Percentiles rank a stretch among this genome's conserved stretches.
These are phyloP conservation scores for Monoplex corrugatus DNA, from an alignment of 2,888 invertebrate genomes.

Conservation along the genomic window DNA sequence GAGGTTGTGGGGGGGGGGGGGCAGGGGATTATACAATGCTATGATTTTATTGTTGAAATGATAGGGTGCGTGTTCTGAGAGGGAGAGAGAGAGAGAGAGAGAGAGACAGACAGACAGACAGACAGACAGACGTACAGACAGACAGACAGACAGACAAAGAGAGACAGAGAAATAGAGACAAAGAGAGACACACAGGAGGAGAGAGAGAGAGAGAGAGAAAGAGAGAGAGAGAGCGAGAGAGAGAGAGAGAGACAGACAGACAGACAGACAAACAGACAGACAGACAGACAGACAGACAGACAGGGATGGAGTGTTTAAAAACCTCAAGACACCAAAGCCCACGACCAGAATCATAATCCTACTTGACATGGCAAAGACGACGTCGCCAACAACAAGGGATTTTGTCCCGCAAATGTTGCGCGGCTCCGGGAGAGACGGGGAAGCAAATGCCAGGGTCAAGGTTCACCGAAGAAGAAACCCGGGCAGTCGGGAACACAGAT, in stretches of 20 bases:
- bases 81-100: constrained; percentile 2
- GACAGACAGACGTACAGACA: not conserved
- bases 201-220: not conserved
- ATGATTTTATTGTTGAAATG: too few relatives aligned
- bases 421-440: not conserved
- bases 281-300: too few relatives aligned
- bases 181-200: not conserved
- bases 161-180: too few relatives aligned
- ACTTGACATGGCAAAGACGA: too few relatives aligned
- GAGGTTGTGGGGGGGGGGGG: not conserved
- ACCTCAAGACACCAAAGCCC: too few relatives aligned
- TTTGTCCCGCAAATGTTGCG: not conserved
- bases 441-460: constrained; percentile 24
- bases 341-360: too few relatives aligned
- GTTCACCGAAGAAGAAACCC: not conserved
- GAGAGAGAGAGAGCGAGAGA: not conserved
- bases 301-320: too few relatives aligned
- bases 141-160: too few relatives aligned
- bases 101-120: not conserved
- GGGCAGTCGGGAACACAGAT: not conserved
- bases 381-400: not conserved
- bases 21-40: too few relatives aligned
- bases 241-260: not conserved
- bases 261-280: not conserved
- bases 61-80: not conserved